Evolutionary conservation across 2,888 invertebrate genomes (phyloP), one percentile per base, ranked within the genome.

Genomic region (Dinocampus coccinellae): DNA sequence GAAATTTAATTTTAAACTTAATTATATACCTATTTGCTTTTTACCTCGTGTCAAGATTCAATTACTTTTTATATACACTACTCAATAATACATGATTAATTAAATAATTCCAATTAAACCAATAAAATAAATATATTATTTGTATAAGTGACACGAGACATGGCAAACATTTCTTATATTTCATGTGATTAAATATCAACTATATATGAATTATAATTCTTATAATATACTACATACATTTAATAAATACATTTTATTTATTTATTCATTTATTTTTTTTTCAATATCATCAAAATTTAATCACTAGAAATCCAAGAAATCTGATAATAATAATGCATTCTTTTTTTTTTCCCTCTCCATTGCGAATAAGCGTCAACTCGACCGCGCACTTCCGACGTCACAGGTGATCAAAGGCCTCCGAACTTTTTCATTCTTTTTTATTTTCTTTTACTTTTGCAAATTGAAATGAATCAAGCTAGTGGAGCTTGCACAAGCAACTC

Each of bases 241-340:
- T n/a, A n/a, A n/a, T n/a, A n/a, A n/a, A n/a, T n/a, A n/a, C n/a
- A n/a, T n/a, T n/a, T n/a, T n/a, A n/a, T n/a, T n/a, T n/a, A n/a
- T n/a, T n/a, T n/a, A n/a, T 36, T 24, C 16, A 47, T 20, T 29
- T 34, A 64, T 29, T 16, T 22, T 24, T 64, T 52, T 26, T 47
- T n/a, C 2, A 29, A 33, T 13, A 13, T 20, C 10, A 53, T 7
- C 20, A 65, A 53, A 22, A 24, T 66, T 66, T 10, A n/a, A 64
- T 64, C 33, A 22, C 34, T 53, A 13, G 66, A 55, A 57, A 57
- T 55, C 11, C 22, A 55, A 66, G 66, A 66, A 57, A 66, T 66
- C 26, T 20, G 39, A 57, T 66, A 29, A 57, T 13, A 16, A 36
- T 57, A 29, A 57, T 36, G 36, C 2, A 0, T 57, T 26, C 11